Conservation (phyloP, 2,888 invertebrate species). For the Branchipolynoe longqiensis region DNA sequence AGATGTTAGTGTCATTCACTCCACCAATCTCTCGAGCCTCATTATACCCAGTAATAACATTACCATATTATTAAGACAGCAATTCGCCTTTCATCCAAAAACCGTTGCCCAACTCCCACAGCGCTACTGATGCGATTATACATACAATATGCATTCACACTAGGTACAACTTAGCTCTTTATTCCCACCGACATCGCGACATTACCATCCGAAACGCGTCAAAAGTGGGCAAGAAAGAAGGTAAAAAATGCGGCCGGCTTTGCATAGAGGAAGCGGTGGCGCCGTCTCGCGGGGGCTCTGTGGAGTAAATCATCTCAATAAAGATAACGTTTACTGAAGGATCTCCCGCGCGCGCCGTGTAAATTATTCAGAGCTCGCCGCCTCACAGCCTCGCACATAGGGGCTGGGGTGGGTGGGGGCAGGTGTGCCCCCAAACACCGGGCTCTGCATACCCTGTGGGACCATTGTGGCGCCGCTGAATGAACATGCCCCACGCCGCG, state of each 20-base stretch:
- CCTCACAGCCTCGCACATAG: background rate
- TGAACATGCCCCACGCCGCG: no score
- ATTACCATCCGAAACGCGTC: constrained; percentile 24
- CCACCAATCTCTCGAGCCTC: no score
- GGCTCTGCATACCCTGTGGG: no score
- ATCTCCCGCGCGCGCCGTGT: background rate
- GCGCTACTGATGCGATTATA: background rate
- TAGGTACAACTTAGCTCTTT: constrained; percentile 12
- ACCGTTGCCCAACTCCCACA: background rate
- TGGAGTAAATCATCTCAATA: constrained; percentile 51
- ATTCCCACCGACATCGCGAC: constrained; percentile 9
- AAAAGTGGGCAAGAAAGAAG: constrained; percentile 10
- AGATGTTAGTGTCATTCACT: no score
- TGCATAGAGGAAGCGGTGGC: constrained; percentile 14
- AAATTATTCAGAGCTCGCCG: constrained; percentile 10
- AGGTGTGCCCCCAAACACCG: no score
- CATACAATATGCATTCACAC: constrained; percentile 22
- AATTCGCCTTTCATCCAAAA: background rate
- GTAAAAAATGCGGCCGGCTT: constrained; percentile 12
- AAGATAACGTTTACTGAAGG: constrained; percentile 50
- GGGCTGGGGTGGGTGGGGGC: no score
- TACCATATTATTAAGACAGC: constrained; percentile 7
- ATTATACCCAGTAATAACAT: background rate
- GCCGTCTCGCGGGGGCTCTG: constrained; percentile 13
- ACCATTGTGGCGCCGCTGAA: no score